Conservation (phyloP, 2,797 vertebrate species). For the Parauchenoglanis punctatus region DNA sequence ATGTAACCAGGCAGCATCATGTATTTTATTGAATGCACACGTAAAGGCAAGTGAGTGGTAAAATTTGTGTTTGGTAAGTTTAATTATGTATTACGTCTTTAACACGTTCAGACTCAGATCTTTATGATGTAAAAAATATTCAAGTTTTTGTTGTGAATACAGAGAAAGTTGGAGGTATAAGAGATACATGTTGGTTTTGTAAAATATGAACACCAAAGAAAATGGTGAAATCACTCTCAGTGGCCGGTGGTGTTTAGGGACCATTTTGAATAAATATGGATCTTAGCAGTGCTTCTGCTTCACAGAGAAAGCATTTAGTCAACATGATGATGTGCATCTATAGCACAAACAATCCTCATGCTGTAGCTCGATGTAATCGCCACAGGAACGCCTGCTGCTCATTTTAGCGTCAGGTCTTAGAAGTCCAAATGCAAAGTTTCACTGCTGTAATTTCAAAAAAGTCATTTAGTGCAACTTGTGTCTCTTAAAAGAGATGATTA, state of each 20-base stretch:
- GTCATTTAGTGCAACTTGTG: neutral
- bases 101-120: neutral
- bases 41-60: slow-evolving; percentile 31
- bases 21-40: slow-evolving; percentile 27
- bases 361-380: neutral
- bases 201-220: neutral
- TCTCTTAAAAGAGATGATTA: neutral
- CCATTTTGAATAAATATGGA: neutral
- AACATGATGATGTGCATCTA: neutral
- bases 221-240: neutral
- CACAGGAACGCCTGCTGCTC: neutral
- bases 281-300: neutral
- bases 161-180: neutral
- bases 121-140: neutral
- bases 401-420: neutral
- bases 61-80: slow-evolving; percentile 14
- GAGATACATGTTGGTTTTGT: neutral
- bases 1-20: slow-evolving; percentile 24
- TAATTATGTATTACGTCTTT: slow-evolving; percentile 24
- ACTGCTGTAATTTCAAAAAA: neutral
- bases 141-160: neutral
- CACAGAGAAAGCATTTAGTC: neutral
- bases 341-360: neutral
- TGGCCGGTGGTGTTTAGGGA: neutral
- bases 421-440: neutral